Conservation (phyloP, 2,888 invertebrate genomes). For the Meandrusa payeni region DNA sequence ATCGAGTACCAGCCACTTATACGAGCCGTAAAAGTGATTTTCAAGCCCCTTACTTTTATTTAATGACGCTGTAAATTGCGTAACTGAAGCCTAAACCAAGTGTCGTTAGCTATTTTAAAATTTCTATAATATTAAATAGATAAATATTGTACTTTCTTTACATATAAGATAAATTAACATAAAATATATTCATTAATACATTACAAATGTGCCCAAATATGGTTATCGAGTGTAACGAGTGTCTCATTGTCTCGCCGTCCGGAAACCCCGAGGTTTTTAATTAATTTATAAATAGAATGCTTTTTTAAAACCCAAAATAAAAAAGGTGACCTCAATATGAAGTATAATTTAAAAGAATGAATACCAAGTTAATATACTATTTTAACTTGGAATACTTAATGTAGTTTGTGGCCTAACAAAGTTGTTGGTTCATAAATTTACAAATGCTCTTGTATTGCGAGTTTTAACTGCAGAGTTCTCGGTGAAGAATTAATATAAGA, state of each 20-base stretch:
- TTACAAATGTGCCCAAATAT: no score
- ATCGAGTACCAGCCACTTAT: conserved; percentile 12
- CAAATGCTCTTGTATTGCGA: conserved; percentile 15
- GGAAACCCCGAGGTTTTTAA: no score
- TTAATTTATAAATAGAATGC: no score
- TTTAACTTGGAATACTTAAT: not conserved
- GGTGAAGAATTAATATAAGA: conserved; percentile 11
- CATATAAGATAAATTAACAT: no score
- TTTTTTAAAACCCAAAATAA: no score
- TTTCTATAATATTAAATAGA: not conserved
- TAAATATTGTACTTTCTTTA: no score
- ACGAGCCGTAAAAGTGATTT: conserved; percentile 17
- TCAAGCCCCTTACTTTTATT: conserved; percentile 1
- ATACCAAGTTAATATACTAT: no score
- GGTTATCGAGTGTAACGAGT: no score
- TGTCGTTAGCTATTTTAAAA: not conserved
- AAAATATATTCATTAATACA: no score
- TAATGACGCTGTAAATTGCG: conserved; percentile 6
- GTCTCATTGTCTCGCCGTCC: no score
- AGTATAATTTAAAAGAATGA: no score
- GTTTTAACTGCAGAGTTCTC: conserved; percentile 9
- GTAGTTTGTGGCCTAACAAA: conserved; percentile 8
- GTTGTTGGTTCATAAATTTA: conserved; percentile 7
- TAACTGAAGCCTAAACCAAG: conserved; percentile 2
- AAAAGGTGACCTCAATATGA: no score